Base-by-base conservation (phyloP, 2,888 invertebrate species). In the Drosophila bunnanda region DNA sequence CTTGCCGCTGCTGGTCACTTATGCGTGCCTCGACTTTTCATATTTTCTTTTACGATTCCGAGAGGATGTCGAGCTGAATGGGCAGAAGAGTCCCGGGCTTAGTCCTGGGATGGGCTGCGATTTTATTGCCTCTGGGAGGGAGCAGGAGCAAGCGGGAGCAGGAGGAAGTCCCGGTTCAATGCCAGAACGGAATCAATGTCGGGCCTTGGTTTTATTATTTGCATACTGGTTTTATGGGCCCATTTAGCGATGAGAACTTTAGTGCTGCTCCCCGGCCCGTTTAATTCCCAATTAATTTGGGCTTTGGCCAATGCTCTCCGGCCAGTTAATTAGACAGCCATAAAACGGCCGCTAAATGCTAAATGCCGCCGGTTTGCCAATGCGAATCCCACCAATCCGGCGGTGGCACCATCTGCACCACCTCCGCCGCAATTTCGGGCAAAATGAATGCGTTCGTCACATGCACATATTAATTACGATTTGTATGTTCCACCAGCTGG, bases 251-350 rank as follows among this genome's bases (percentile, higher is more conserved):
- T 43, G 73, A 32, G 62, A 72, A 55, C 48, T 36, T 41, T 34
- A n/a, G 38, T 25, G 10, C 44, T 28, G 44, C 15, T 15, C 17
- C 22, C 15, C n/a, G 10, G 10, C 36, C 41, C 78, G 78, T 83
- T 79, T 84, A 84, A 84, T 84, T 88, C 82, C 85, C 87, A 89
- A 84, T 84, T 84, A 84, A 84, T 84, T 87, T 88, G 66, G 88
- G 82, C 87, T 89, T 84, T 87, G 61, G 77, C 67, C 67, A 50
- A 32, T 15, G 57, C 75, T 53, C 53, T 38, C 53, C 67, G 58
- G 54, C 57, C 67, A 73, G 68, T 66, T 75, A 73, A 75, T 73
- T 73, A 78, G 79, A 70, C 41, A 41, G 71, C 67, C 85, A 87
- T 85, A 81, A 81, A 84, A 71, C 62, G 69, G 56, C 60, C 70